Base-by-base conservation (phyloP, 2,113 vertebrate genomes). In the Rhombomys opimus region DNA sequence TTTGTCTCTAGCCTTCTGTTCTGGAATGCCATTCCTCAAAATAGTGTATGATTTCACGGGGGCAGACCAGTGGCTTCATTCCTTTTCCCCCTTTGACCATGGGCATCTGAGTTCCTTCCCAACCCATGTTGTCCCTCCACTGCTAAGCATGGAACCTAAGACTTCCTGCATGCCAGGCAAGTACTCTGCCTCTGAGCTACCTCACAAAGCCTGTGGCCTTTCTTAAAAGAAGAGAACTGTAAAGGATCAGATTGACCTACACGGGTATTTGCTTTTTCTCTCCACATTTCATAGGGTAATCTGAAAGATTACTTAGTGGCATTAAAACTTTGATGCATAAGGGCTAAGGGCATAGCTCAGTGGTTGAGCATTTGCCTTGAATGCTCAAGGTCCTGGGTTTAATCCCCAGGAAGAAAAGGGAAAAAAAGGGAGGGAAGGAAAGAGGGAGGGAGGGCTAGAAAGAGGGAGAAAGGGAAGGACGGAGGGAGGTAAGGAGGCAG, bases 11-110 rank as follows among this genome's bases (percentile, higher is more conserved):
- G 93, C 25, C 84, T 73, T 87, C 75, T 84, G 75, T 91, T 94
- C 59, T 95, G 96, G 90, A 97, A 96, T 88, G 90, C 84, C 73
- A 22, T 63, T 91, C 75, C 78, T 50, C 86, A 77, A 75, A 96
- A 89, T 88, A 91, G 92, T 52, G 76, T 50, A 77, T 87, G 89
- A 13, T 63, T 68, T 77, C 68, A 14, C 3, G 0, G 41, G 41
- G 22, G 41, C 89, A 59, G 67, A 85, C 65, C 9, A 57, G 61
- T 8, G 9, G 80, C 17, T 81, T 76, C 35, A 13, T 52, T 65
- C 68, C 87, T 90, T 93, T 59, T 61, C 41, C 76, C 72, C 87
- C 70, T 81, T 77, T 87, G 77, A 89, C 77, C 12, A 1, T 13
- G n/a, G 5, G 27, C 9, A 93, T 41, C 90, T 4, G 22, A 46